These are phyloP conservation scores for Dinocampus coccinellae DNA, from an alignment of 2,888 invertebrate species.

Conservation along the genomic window DNA sequence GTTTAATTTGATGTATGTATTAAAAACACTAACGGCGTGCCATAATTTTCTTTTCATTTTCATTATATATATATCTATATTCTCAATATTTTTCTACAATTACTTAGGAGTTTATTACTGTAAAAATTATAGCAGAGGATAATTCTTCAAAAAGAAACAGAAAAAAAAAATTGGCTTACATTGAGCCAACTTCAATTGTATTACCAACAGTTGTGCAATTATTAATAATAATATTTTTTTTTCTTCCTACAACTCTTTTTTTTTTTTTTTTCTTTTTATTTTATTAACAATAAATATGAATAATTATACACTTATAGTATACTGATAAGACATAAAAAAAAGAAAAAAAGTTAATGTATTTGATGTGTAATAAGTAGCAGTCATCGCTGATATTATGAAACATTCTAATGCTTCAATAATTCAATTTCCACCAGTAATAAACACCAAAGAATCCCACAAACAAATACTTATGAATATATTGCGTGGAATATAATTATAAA, in stretches of 20 bases:
- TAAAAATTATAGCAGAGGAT: background rate
- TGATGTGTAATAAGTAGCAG: background rate
- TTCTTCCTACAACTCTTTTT: too few relatives aligned
- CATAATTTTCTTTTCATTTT: too few relatives aligned
- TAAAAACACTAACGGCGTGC: too few relatives aligned
- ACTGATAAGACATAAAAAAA: background rate
- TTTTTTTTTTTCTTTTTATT: too few relatives aligned
- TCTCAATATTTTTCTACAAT: constrained; percentile 10
- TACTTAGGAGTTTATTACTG: background rate
- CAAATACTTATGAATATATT: too few relatives aligned
- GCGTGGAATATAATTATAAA: too few relatives aligned
- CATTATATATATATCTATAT: too few relatives aligned
- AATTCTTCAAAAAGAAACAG: background rate
- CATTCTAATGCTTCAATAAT: background rate
- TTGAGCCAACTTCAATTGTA: constrained; percentile 5
- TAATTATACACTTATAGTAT: background rate
- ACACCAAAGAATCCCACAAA: background rate
- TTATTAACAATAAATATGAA: background rate
- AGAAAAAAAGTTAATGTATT: background rate
- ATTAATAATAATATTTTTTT: background rate
- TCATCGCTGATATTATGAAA: background rate
- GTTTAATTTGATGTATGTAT: too few relatives aligned
- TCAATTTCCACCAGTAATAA: background rate
- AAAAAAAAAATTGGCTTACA: background rate
- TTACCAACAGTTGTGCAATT: background rate